Evolutionary conservation across 2,888 invertebrate species (phyloP), one percentile per base, ranked within the genome.

Genomic region (Oscheius onirici): DNA sequence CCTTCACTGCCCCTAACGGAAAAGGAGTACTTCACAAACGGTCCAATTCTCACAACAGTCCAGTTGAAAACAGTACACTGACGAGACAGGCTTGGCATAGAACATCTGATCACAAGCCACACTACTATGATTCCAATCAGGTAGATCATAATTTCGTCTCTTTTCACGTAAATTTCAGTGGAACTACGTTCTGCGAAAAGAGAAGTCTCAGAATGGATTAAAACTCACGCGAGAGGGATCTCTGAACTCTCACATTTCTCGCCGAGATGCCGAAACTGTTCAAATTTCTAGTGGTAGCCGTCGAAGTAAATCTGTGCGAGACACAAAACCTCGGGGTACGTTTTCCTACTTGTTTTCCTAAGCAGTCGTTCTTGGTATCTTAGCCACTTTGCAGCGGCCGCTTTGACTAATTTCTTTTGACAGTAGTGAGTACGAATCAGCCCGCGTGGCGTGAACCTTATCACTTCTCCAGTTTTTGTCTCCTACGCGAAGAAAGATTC

Each of bases 121-220:
- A 58, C n/a, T 58, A 58, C n/a, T 58, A 58, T 40, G 58, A 58
- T 41, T 58, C 58, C n/a, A 58, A 58, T 11, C 43, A 41, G 58
- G 58, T 58, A 22, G 24, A 2, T 1, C 58, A 58, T n/a, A 40
- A 34, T 41, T 58, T 40, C 41, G 58, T 40, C n/a, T 40, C 41
- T 15, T 40, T 40, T 17, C 43, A 41, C n/a, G 41, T 20, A 41
- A 11, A 40, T 6, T 10, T 58, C 41, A 58, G 58, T 41, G 41
- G 41, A 41, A 58, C 34, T 34, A 34, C 34, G 34, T 6, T 40
- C 6, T 43, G 17, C 11, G 28, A 17, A 5, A 24, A 13, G 52
- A 3, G 8, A 40, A n/a, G 43, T 17, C 46, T 43, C 43, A 43
- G 43, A 8, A n/a, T 34, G 34, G 34, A 34, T 34, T 34, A 0